Evolutionary conservation across 2,888 invertebrate species (phyloP), one percentile per base, ranked within the genome.

Genomic region (Heliconius ismenius): DNA sequence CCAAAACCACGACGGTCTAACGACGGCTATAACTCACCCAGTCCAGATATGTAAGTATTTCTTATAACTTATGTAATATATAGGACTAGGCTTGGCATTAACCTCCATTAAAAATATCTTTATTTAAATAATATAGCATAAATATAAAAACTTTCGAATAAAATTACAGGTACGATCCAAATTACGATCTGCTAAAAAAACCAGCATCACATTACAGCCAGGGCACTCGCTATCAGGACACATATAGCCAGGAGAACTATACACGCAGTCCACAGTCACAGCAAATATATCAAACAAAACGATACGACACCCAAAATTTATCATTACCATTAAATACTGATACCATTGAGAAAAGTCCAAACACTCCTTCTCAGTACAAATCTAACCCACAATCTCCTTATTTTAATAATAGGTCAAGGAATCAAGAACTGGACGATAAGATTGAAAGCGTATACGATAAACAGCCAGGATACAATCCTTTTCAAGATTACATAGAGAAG

Each of bases 1-100:
- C 98, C 98, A 0, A 98, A 98, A 87, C 98, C 98, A 0, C 94
- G 97, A 85, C 95, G 98, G 75, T 95, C 97, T 58, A 97, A 96
- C 80, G 97, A 97, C 84, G 96, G 96, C 60, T 97, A 96, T 83
- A 96, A 96, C 68, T 97, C 97, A 7, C 96, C 96, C 0, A 96
- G 96, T 83, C 96, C 96, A 62, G 96, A 97, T 82, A 95, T 95
- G 91, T 95, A 89, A 90, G 93, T 84, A 68, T 78, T 36, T 70
- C 11, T 26, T 54, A 21, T 3, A 24, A 15, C 1, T 67, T 24
- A 24, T 65, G 39, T 4, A 39, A 13, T n/a, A 13, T 24, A 65
- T 36, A n/a, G 21, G 2, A 24, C 7, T 18, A 0, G 0, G 39
- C 15, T 39, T 43, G 0, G 6, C 2, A 26, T 24, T 65, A 15